A percentile compares a stretch with the other conserved stretches of the same genome.
Conservation (phyloP, 2,797 vertebrate species). For the Pseudochaenichthys georgianus region DNA sequence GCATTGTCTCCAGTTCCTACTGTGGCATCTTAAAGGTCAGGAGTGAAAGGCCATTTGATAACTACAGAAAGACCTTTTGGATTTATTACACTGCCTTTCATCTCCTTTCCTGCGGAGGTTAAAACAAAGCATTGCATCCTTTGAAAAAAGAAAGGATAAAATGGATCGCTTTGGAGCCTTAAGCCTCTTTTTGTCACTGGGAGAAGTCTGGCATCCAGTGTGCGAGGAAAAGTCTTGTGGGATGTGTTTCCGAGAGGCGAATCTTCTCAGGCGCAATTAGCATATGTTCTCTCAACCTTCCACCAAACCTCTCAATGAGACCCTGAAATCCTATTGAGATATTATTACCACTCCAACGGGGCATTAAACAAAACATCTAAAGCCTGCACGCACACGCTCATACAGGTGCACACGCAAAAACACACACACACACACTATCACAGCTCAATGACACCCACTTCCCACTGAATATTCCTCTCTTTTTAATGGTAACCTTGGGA, state of each 20-base stretch:
- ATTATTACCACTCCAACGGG: slow-evolving; percentile 78
- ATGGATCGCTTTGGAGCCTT: slow-evolving; percentile 78
- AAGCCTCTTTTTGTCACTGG: slow-evolving; percentile 69
- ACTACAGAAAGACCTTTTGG: slow-evolving; percentile 85
- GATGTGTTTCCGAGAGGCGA: slow-evolving; percentile 68
- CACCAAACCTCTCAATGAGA: slow-evolving; percentile 72
- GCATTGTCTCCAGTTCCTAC: slow-evolving; percentile 84
- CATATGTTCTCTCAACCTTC: slow-evolving; percentile 81
- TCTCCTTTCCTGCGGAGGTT: slow-evolving; percentile 82
- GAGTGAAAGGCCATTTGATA: slow-evolving; percentile 88
- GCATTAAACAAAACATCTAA: slow-evolving; percentile 71
- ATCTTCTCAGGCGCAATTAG: slow-evolving; percentile 74
- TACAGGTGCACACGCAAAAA: slow-evolving; percentile 44
- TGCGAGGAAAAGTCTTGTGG: slow-evolving; percentile 70
- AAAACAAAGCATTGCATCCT: slow-evolving; percentile 84
- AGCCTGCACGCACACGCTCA: slow-evolving; percentile 38
- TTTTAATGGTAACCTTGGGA: slow-evolving; percentile 88
- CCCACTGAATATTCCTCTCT: slow-evolving; percentile 83
- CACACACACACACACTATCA: slow-evolving; percentile 32
- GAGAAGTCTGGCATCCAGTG: slow-evolving; percentile 73
- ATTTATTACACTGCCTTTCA: slow-evolving; percentile 85
- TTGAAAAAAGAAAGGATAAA: slow-evolving; percentile 79
- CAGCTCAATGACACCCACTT: slow-evolving; percentile 76
- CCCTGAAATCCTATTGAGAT: slow-evolving; percentile 76
- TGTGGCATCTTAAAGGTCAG: slow-evolving; percentile 89